Evolutionary conservation across 2,888 invertebrate species (phyloP).

Genomic region (Drosophila melanosoma): DNA sequence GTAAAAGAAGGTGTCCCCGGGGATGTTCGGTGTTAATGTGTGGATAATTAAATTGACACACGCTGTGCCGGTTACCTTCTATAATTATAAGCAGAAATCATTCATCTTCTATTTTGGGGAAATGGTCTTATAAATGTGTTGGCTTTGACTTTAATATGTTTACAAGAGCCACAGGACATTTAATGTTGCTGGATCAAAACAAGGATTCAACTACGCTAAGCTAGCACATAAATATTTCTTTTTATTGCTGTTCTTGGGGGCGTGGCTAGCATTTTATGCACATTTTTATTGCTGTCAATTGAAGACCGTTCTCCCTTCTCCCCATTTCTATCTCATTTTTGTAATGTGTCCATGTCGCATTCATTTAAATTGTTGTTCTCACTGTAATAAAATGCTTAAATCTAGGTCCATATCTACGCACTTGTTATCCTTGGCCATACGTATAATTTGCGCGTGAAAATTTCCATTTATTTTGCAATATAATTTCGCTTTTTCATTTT

Average conservation of each 20-base stretch:
- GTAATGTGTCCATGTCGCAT: conserved; percentile 65
- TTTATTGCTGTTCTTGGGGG: conserved; percentile 56
- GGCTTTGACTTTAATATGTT: conserved; percentile 22
- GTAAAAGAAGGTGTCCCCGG: not conserved
- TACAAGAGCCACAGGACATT: not conserved
- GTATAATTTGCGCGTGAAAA: conserved; percentile 51
- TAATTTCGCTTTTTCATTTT: conserved; percentile 26
- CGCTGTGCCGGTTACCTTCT: conserved; percentile 35
- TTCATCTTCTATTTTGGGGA: conserved; percentile 24
- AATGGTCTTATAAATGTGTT: conserved; percentile 32
- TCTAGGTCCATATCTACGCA: conserved; percentile 85
- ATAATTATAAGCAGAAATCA: conserved; percentile 25
- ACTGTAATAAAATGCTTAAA: conserved; percentile 80
- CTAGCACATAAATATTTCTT: conserved; percentile 66
- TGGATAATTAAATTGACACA: conserved; percentile 42
- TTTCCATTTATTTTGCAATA: conserved; percentile 59
- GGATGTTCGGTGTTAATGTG: conserved; percentile 42
- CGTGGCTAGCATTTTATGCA: conserved; percentile 57
- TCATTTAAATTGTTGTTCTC: conserved; percentile 73
- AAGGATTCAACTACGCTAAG: conserved; percentile 31
- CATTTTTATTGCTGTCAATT: conserved; percentile 62
- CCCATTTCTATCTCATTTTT: conserved; percentile 1
- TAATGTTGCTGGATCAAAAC: not conserved
- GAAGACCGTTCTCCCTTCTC: conserved; percentile 12
- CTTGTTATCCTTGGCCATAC: conserved; percentile 80